Evolutionary conservation across 2,113 vertebrate genomes (phyloP), one percentile per base, ranked within the genome.

Genomic region (Crotalus tigris): DNA sequence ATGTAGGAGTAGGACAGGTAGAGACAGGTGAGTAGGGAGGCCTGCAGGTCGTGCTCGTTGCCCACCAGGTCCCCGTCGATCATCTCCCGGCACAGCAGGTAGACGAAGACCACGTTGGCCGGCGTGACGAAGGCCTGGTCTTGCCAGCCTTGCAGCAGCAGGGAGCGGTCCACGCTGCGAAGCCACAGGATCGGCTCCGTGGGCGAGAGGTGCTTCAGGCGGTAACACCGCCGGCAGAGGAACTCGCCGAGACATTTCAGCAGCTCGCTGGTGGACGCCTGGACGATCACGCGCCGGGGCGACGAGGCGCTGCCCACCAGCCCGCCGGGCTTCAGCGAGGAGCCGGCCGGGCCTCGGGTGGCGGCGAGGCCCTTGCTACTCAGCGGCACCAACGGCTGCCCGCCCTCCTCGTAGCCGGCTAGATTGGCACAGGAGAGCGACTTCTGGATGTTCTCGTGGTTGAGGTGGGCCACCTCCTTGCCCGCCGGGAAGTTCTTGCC

Each of bases 1-100:
- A 99, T 99, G 98, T 99, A 99, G 93, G 99, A 99, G 97, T 99
- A 99, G 87, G 98, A 99, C 95, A 99, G 98, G 97, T 99, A 99
- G 95, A 99, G 98, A 97, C 99, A 99, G 97, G 99, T 99, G 95
- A 99, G 98, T 91, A 99, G 98, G 95, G 98, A 98, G 0, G 99
- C 98, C 96, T 99, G 98, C 17, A 99, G 98, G 98, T 99, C 99
- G 23, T 98, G 98, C 97, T 99, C 98, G 0, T 98, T 98, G 96
- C 97, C 98, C 94, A 98, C 97, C 95, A 2, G 2, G 46, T 99
- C 98, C 0, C 98, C 98, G 86, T 98, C 98, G 87, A 99, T 98
- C 85, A 98, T 98, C 88, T 99, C 99, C 23, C 99, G 98, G 97
- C 99, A 99, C 85, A 99, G 98, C 98, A 99, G 99, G 98, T 99